Evolutionary conservation across 2,797 vertebrate species (phyloP).

Genomic region (Leptodactylus fallax): DNA sequence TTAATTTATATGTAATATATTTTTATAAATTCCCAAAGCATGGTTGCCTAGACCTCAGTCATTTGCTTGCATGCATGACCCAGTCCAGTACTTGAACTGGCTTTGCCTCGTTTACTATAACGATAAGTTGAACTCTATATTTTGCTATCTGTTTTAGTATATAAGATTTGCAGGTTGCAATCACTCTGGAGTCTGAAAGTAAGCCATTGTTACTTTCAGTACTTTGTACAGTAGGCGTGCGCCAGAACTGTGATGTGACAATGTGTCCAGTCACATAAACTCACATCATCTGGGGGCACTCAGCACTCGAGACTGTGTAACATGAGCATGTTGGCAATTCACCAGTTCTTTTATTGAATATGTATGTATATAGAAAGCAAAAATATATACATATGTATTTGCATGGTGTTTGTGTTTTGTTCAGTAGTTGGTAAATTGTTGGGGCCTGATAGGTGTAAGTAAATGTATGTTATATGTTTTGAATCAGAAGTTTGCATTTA

Average conservation of each 20-base stretch:
- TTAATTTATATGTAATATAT: conserved; percentile 41
- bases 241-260: conserved; percentile 83
- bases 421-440: conserved; percentile 76
- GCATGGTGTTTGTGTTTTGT: conserved; percentile 85
- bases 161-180: conserved; percentile 78
- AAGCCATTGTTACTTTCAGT: conserved; percentile 73
- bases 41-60: conserved; percentile 74
- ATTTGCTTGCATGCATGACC: conserved; percentile 86
- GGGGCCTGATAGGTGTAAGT: conserved; percentile 75
- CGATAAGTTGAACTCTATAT: conserved; percentile 68
- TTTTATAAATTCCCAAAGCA: conserved; percentile 70
- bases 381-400: conserved; percentile 72
- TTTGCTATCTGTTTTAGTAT: conserved; percentile 72
- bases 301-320: conserved; percentile 82
- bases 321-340: conserved; percentile 80
- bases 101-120: conserved; percentile 73
- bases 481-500: conserved; percentile 55
- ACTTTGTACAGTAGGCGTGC: conserved; percentile 72
- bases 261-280: conserved; percentile 81
- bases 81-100: conserved; percentile 74
- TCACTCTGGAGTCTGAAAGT: conserved; percentile 76
- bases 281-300: conserved; percentile 87
- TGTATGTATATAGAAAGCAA: conserved; percentile 69
- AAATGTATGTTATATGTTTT: conserved; percentile 70
- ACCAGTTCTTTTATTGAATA: conserved; percentile 80